Conservation (phyloP, 2,888 invertebrate species). For the Pyrgus malvae region DNA sequence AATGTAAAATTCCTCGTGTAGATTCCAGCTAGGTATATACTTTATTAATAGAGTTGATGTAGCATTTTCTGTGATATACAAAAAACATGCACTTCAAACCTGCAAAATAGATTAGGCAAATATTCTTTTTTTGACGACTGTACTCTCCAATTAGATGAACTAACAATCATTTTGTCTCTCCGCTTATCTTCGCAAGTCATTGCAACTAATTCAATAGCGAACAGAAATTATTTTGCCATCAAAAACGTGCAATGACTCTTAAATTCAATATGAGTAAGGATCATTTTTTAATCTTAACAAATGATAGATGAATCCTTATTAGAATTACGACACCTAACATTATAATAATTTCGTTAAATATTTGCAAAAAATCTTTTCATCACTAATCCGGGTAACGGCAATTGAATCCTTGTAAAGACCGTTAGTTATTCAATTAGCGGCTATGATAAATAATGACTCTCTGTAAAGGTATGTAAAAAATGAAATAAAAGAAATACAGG, state of each 20-base stretch:
- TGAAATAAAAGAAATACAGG: too few relatives aligned
- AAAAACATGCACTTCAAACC: too few relatives aligned
- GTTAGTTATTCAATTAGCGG: conserved; percentile 16
- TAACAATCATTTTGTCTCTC: conserved; percentile 26
- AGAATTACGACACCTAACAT: background rate
- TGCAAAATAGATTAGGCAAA: background rate
- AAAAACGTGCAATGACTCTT: background rate
- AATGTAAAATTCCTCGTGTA: too few relatives aligned
- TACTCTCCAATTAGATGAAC: conserved; percentile 20
- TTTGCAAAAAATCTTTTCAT: conserved; percentile 9
- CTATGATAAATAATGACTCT: too few relatives aligned
- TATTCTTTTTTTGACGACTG: conserved; percentile 8
- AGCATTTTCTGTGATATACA: too few relatives aligned
- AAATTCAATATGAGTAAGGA: conserved; percentile 1
- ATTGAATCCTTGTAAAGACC: conserved; percentile 8
- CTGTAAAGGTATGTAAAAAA: too few relatives aligned
- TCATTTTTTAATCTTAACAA: background rate
- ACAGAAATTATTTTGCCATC: conserved; percentile 13
- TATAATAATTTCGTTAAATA: background rate
- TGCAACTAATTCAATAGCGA: conserved; percentile 42
- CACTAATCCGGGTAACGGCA: conserved; percentile 13
- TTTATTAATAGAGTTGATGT: too few relatives aligned
- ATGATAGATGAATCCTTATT: background rate
- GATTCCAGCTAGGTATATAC: too few relatives aligned
- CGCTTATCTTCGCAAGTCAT: conserved; percentile 42